Evolutionary conservation across 2,113 vertebrate species (phyloP), one percentile per base, ranked within the genome.

Genomic region (Neolamprologus variostigma): DNA sequence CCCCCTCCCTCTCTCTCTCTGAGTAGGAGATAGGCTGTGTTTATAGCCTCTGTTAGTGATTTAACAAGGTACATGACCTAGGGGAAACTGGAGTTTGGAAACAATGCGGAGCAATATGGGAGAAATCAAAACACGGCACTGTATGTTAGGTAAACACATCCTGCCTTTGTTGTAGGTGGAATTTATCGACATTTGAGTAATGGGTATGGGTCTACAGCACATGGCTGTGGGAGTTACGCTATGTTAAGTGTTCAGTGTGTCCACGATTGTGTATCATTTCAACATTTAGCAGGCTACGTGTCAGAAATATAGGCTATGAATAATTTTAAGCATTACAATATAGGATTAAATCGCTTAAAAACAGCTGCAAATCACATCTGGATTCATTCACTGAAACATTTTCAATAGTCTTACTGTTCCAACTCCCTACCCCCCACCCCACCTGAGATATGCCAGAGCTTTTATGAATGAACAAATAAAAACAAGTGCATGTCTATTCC

Each of bases 31-130:
- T 85, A 61, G 84, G 57, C 84, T 89, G 82, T 83, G 86, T 94
- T 95, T 93, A 93, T 76, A 37, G 83, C 84, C 91, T 89, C 93
- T 91, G 93, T 92, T 90, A 90, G 88, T 84, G 81, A 86, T 95
- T 95, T 94, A 93, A 93, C 87, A 88, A 86, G 89, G 91, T 93
- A 93, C 87, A 61, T 80, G 90, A 93, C 93, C 92, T 89, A 81
- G 86, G 83, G 82, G 89, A 88, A 91, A 84, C 61, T 63, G 35
- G 51, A 86, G 89, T 88, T 92, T 82, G 87, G 86, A 94, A 93
- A 94, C 89, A 93, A 94, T 91, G 89, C 51, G 54, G 45, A 59
- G 90, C 90, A 93, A 92, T 89, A 90, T 90, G 90, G 86, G 68
- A 89, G 84, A 91, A 89, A 82, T 88, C 86, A 59, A 82, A 92